A percentile compares a stretch with the other conserved stretches of the same genome.
These are phyloP conservation scores for Drosophila bocqueti DNA, from an alignment of 1,140 invertebrate species.

Conservation along the genomic window DNA sequence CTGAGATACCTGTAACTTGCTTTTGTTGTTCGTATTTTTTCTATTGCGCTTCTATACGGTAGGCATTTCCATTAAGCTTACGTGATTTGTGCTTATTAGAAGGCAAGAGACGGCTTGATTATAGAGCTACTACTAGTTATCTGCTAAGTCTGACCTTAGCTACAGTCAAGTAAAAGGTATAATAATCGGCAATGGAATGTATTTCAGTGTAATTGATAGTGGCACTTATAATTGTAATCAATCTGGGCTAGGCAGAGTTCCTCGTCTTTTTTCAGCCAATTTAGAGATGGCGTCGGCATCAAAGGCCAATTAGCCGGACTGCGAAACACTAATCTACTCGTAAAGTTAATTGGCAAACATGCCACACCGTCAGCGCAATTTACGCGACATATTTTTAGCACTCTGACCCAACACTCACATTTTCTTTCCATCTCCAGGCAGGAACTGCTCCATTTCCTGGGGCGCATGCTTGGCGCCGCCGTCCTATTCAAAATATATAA, in stretches of 20 bases:
- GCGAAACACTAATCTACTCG: constrained; percentile 38
- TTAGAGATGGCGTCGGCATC: constrained; percentile 38
- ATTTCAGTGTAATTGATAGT: neutral
- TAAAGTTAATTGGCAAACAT: constrained; percentile 64
- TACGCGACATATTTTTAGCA: constrained; percentile 47
- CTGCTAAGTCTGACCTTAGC: neutral
- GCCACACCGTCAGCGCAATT: constrained; percentile 32
- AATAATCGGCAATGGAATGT: neutral
- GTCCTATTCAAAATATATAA: constrained; percentile 55
- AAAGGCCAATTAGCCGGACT: constrained; percentile 62
- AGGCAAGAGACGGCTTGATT: constrained; percentile 31
- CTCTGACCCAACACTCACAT: constrained; percentile 65
- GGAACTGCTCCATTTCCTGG: constrained; percentile 88
- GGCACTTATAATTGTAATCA: constrained; percentile 29
- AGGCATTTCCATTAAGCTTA: constrained; percentile 26
- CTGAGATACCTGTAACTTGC: constrained; percentile 11
- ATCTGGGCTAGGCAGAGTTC: constrained; percentile 19
- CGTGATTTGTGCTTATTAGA: constrained; percentile 40
- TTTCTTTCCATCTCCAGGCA: constrained; percentile 86
- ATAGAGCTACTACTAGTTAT: constrained; percentile 22
- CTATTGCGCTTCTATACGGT: constrained; percentile 24
- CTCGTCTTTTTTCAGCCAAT: constrained; percentile 32
- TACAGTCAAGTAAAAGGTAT: neutral
- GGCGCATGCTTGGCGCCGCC: constrained; percentile 73
- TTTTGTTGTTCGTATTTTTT: constrained; percentile 23